These are phyloP conservation scores for Philereme vetulata DNA, from an alignment of 2,888 invertebrate genomes.

Conservation along the genomic window DNA sequence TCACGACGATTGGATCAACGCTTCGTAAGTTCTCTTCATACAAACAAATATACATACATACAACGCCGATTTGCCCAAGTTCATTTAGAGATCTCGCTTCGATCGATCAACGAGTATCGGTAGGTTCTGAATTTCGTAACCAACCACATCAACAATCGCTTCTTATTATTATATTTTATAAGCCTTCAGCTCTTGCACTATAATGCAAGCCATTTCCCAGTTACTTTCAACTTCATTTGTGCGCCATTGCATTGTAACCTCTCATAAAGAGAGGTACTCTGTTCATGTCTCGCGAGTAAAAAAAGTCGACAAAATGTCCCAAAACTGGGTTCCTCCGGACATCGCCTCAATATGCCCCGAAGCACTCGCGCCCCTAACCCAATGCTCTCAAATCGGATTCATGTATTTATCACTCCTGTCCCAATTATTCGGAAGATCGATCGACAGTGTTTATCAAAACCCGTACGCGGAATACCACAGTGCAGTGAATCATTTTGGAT, in stretches of 20 bases:
- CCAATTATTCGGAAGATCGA: slow-evolving; percentile 82
- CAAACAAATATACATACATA: too few relatives aligned
- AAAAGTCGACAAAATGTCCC: slow-evolving; percentile 48
- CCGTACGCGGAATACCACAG: slow-evolving; percentile 29
- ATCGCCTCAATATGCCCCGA: slow-evolving; percentile 80
- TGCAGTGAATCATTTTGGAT: slow-evolving; percentile 24
- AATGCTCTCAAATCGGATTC: slow-evolving; percentile 83
- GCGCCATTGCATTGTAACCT: slow-evolving; percentile 26
- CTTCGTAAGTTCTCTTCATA: too few relatives aligned
- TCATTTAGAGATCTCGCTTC: too few relatives aligned
- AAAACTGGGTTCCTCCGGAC: slow-evolving; percentile 83
- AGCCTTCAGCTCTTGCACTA: slow-evolving; percentile 18
- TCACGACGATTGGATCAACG: too few relatives aligned
- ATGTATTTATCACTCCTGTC: slow-evolving; percentile 84
- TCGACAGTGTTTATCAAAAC: slow-evolving; percentile 56
- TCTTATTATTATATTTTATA: too few relatives aligned
- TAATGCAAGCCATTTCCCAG: slow-evolving; percentile 21
- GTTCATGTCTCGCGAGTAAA: slow-evolving; percentile 2
- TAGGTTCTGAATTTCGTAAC: too few relatives aligned
- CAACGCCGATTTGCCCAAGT: too few relatives aligned
- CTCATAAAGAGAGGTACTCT: slow-evolving; percentile 30
- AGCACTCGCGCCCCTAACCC: slow-evolving; percentile 78
- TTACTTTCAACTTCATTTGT: slow-evolving; percentile 34
- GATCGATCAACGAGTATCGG: too few relatives aligned
- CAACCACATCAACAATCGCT: too few relatives aligned